Percentiles rank a stretch among this genome's conserved stretches.
These are phyloP conservation scores for Gastrophysa polygoni DNA, from an alignment of 2,888 invertebrate species.

Conservation along the genomic window DNA sequence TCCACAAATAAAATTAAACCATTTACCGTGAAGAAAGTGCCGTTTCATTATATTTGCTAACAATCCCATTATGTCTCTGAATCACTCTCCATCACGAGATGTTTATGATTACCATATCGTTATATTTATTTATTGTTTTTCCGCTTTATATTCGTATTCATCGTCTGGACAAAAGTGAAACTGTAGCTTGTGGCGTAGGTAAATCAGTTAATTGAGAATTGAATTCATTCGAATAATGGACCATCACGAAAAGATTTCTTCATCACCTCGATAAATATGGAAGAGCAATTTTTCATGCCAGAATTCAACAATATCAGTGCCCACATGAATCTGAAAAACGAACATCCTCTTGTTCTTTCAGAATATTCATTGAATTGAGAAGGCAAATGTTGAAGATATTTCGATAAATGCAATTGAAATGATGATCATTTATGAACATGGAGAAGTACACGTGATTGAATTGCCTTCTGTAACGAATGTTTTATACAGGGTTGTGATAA, in stretches of 20 bases:
- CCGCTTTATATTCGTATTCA: conserved; percentile 2
- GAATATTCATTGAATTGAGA: too few relatives aligned
- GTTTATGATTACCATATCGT: neutral
- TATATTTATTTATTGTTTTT: neutral
- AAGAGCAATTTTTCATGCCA: too few relatives aligned
- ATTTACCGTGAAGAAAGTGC: neutral
- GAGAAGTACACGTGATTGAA: too few relatives aligned
- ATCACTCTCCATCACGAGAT: conserved; percentile 11
- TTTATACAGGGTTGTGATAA: too few relatives aligned
- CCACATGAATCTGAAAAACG: too few relatives aligned
- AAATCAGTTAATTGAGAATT: neutral
- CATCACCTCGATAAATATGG: neutral
- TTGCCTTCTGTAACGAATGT: too few relatives aligned
- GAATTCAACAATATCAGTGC: too few relatives aligned
- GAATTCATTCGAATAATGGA: neutral
- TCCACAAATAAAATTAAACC: conserved; percentile 12
- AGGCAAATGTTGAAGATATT: too few relatives aligned
- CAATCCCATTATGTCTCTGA: conserved; percentile 1
- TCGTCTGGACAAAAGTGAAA: conserved; percentile 13
- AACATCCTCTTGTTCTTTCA: too few relatives aligned
- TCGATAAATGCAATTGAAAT: too few relatives aligned
- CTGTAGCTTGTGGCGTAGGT: neutral
- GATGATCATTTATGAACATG: too few relatives aligned
- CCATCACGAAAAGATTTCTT: neutral
- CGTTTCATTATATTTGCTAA: neutral